Conservation (phyloP, 2,113 vertebrate species). For the Zosterops pallidus region DNA sequence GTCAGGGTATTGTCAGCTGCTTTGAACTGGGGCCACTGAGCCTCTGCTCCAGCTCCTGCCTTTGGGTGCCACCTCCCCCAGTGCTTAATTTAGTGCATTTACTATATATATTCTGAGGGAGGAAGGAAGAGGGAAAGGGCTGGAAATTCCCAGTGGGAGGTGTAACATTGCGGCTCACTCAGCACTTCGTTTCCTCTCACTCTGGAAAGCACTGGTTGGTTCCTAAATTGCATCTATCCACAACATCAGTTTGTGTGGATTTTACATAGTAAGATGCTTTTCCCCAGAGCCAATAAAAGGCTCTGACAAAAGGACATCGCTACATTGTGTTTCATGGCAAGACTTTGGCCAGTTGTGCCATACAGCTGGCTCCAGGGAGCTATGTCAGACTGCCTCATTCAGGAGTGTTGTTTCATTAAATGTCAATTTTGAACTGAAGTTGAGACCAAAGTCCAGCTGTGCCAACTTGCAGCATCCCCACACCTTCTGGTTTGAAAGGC, state of each 20-base stretch:
- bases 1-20: conserved; percentile 5
- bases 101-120: conserved; percentile 14
- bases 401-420: neutral
- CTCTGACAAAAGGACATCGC: neutral
- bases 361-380: neutral
- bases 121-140: conserved; percentile 54
- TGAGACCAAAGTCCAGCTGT: neutral
- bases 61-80: neutral
- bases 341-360: neutral
- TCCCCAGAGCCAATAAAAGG: neutral
- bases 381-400: neutral
- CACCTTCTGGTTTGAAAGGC: neutral
- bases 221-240: neutral
- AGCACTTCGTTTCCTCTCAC: neutral
- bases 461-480: neutral
- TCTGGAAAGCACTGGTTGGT: neutral
- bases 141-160: conserved; percentile 47
- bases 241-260: neutral
- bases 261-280: neutral
- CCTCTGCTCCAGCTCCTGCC: neutral
- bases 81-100: neutral
- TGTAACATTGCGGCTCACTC: neutral
- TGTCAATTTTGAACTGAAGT: neutral
- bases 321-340: neutral
- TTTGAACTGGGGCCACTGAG: neutral